These are phyloP conservation scores for Athene noctua DNA, from an alignment of 2,113 vertebrate genomes.

Conservation along the genomic window DNA sequence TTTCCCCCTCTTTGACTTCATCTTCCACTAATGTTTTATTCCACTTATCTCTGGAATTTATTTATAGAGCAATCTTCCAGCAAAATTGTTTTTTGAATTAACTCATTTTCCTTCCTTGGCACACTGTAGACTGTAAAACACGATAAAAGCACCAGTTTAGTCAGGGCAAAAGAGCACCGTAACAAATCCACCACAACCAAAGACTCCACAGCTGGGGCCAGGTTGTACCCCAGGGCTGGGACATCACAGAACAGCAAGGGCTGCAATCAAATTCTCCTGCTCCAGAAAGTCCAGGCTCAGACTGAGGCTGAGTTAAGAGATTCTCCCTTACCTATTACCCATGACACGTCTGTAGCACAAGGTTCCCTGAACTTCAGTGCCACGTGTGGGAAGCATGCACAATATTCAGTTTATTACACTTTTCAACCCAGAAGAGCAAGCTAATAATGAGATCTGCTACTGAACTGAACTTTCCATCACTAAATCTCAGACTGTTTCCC, in stretches of 20 bases:
- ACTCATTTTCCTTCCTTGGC: background rate
- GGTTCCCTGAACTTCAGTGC: background rate
- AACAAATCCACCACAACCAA: background rate
- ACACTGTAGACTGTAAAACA: background rate
- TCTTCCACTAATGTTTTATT: background rate
- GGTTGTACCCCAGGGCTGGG: background rate
- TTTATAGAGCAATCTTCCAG: background rate
- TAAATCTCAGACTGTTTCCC: background rate
- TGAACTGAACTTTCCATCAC: background rate
- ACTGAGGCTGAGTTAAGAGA: background rate
- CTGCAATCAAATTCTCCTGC: background rate
- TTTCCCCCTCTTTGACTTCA: background rate
- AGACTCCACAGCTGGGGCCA: background rate
- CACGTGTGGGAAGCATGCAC: accelerated
- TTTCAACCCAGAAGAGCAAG: background rate
- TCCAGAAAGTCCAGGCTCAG: background rate
- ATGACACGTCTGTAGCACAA: accelerated
- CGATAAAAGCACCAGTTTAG: background rate
- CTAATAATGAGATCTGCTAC: background rate
- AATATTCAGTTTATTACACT: background rate
- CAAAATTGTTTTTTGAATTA: background rate
- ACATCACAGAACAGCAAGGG: background rate
- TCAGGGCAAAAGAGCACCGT: accelerated
- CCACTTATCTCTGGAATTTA: conserved; percentile 18
- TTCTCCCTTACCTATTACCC: background rate